These are phyloP conservation scores for Calameuta filiformis DNA, from an alignment of 2,888 invertebrate species.

Conservation along the genomic window DNA sequence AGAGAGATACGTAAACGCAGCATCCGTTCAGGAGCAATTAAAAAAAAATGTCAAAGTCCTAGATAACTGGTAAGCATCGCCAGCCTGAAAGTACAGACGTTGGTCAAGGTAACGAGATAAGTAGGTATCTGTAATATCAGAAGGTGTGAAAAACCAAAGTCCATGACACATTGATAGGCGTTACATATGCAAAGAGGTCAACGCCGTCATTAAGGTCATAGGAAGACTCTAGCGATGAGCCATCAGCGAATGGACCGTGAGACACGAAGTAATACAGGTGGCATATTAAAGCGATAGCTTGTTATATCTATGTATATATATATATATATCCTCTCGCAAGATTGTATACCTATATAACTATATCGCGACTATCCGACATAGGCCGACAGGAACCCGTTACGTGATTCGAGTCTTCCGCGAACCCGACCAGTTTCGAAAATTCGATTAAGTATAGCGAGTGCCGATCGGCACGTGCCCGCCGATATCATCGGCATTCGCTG, in stretches of 20 bases:
- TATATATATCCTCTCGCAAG: neutral
- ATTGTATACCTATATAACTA: neutral
- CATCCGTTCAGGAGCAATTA: neutral
- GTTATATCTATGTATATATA: neutral
- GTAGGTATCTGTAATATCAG: neutral
- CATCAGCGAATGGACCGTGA: neutral
- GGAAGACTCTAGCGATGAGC: neutral
- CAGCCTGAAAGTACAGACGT: constrained; percentile 38
- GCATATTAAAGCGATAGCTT: neutral
- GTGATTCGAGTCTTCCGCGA: neutral
- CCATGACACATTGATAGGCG: neutral
- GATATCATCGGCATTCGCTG: constrained; percentile 7
- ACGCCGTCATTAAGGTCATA: neutral
- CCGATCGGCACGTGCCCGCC: neutral
- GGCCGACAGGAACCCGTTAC: neutral
- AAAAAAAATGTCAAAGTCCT: neutral
- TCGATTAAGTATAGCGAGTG: neutral
- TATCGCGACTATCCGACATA: neutral
- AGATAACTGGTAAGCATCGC: neutral
- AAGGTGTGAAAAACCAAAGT: neutral
- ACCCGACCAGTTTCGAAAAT: neutral
- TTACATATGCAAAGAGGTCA: neutral
- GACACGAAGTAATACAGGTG: neutral
- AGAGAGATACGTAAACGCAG: neutral
- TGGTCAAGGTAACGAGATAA: constrained; percentile 44